These are phyloP conservation scores for Phataginus tricuspis DNA, from an alignment of 2,797 vertebrate genomes.

Conservation along the genomic window DNA sequence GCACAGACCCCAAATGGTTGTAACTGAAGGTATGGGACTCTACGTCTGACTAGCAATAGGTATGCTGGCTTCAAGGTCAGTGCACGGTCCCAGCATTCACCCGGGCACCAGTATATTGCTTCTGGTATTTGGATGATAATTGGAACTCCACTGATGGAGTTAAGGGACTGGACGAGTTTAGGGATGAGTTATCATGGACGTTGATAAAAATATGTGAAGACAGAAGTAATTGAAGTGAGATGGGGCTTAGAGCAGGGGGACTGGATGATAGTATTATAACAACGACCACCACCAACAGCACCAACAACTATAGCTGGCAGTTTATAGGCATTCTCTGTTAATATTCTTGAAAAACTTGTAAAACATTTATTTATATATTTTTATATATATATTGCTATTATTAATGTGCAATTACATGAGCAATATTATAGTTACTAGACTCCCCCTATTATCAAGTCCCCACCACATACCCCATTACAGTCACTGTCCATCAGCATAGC, in stretches of 20 bases:
- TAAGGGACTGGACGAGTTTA: neutral
- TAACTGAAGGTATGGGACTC: neutral
- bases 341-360: neutral
- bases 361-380: neutral
- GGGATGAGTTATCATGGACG: neutral
- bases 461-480: too few species aligned
- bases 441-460: too few species aligned
- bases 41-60: neutral
- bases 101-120: neutral
- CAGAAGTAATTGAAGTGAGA: neutral
- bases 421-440: too few species aligned
- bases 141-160: neutral
- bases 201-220: slow-evolving; percentile 2
- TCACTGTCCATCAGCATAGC: too few species aligned
- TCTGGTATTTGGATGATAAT: neutral
- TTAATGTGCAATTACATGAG: too few species aligned
- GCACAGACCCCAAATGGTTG: neutral
- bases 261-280: neutral
- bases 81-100: neutral
- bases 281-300: neutral
- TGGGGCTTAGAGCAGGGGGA: neutral
- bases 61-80: neutral
- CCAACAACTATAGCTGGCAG: neutral
- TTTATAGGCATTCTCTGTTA: neutral
- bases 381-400: too few species aligned